These are phyloP conservation scores for Knipowitschia caucasica DNA, from an alignment of 2,797 vertebrate genomes.

Conservation along the genomic window DNA sequence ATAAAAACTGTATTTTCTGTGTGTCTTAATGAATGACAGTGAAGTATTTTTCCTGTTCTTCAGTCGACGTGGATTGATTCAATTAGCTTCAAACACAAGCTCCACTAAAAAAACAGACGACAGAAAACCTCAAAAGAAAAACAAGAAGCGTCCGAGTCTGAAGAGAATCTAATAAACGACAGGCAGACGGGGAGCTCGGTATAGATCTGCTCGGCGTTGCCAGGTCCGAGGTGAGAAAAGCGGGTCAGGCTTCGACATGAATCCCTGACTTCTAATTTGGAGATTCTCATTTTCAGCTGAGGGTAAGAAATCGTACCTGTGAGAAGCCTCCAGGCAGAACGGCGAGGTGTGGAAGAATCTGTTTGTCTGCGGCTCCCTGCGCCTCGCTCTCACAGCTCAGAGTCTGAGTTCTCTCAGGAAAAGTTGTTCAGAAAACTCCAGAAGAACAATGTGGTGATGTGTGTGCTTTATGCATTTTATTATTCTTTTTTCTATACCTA, in stretches of 20 bases:
- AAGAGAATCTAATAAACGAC: conserved; percentile 38
- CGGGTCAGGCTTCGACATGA: conserved; percentile 78
- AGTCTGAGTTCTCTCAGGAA: conserved; percentile 16
- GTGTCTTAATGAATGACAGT: no score
- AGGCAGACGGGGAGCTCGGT: conserved; percentile 20
- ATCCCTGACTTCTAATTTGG: conserved; percentile 76
- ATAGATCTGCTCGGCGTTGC: conserved; percentile 60
- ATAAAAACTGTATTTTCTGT: no score
- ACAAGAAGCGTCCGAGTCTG: background rate
- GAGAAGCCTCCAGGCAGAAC: conserved; percentile 81
- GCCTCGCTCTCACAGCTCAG: conserved; percentile 20
- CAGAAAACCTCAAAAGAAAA: conserved; percentile 10
- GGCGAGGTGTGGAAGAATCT: conserved; percentile 78
- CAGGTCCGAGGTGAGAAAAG: conserved; percentile 78
- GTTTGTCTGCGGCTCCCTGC: conserved; percentile 46
- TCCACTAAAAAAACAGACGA: no score
- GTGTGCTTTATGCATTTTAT: no score
- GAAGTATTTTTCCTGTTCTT: no score
- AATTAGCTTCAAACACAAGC: no score
- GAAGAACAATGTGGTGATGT: no score
- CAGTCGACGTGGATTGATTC: no score
- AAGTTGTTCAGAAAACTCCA: no score
- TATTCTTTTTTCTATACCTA: no score
- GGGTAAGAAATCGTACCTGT: conserved; percentile 81
- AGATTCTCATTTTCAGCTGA: conserved; percentile 82